A percentile compares a stretch with the other conserved stretches of the same genome.
phyloP scores from a whole-genome alignment of 2,888 invertebrate genomes.

The Thecophora atra region DNA sequence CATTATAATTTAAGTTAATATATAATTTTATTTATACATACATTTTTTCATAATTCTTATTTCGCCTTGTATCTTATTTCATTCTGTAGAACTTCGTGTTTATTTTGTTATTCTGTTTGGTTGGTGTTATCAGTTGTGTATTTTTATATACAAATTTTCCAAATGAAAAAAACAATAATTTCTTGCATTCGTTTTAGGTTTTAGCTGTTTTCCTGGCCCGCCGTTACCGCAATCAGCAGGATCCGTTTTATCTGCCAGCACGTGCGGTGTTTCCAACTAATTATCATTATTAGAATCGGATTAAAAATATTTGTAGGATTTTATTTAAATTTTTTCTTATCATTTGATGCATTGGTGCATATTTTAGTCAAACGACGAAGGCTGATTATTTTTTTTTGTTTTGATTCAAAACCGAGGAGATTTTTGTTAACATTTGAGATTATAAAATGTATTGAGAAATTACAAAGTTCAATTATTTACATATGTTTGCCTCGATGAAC shows the following conservation, averaged over 20 bases:
- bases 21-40: not conserved
- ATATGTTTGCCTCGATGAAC: not conserved
- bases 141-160: too few species aligned
- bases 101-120: too few species aligned
- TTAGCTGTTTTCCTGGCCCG: slow-evolving; percentile 83
- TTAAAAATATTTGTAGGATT: slow-evolving; percentile 12
- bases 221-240: slow-evolving; percentile 82
- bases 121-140: too few species aligned
- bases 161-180: too few species aligned
- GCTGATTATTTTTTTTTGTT: slow-evolving; percentile 50
- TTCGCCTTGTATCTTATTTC: not conserved
- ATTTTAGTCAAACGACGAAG: slow-evolving; percentile 52
- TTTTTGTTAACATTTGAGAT: slow-evolving; percentile 23
- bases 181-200: too few species aligned
- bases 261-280: slow-evolving; percentile 76
- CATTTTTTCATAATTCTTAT: not conserved
- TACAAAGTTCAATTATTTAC: not conserved
- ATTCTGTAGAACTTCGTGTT: not conserved
- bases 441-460: not conserved
- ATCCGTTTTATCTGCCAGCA: slow-evolving; percentile 77
- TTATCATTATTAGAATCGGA: slow-evolving; percentile 57
- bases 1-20: too few species aligned
- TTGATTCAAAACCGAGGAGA: not conserved
- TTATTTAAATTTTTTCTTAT: slow-evolving; percentile 30
- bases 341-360: slow-evolving; percentile 14